Conservation (phyloP, 2,888 invertebrate species). For the Drosophila antonietae region DNA sequence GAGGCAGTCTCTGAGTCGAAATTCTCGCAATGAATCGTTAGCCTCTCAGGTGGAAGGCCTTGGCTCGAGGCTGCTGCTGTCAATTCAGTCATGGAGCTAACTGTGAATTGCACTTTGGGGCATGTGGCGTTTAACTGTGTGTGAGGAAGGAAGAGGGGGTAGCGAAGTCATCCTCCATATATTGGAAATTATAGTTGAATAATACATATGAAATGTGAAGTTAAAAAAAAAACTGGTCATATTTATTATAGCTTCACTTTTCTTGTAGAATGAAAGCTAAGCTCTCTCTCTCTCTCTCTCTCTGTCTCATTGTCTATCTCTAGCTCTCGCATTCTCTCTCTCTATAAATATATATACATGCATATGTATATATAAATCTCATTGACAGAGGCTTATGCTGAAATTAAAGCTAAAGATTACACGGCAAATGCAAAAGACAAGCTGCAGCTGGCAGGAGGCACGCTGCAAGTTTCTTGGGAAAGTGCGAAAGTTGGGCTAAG, state of each 20-base stretch:
- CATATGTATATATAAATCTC: not conserved
- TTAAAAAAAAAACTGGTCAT: too few relatives aligned
- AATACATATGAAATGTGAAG: too few relatives aligned
- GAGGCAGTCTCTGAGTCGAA: not conserved
- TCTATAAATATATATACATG: not conserved
- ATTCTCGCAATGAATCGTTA: not conserved
- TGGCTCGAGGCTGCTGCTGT: not conserved
- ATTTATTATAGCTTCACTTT: too few relatives aligned
- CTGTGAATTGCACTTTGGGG: constrained; percentile 42
- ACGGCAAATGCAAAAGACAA: constrained; percentile 10
- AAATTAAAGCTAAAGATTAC: constrained; percentile 1
- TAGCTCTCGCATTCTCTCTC: not conserved
- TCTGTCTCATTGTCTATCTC: not conserved
- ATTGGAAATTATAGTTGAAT: too few relatives aligned
- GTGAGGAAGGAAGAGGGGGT: not conserved
- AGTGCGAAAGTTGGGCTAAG: constrained; percentile 46
- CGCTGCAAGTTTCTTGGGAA: constrained; percentile 39
- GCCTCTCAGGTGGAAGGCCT: not conserved
- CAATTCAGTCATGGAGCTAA: constrained; percentile 19
- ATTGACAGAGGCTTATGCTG: not conserved
- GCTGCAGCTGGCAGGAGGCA: not conserved
- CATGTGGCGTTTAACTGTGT: constrained; percentile 40
- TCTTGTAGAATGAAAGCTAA: too few relatives aligned
- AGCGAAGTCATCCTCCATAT: too few relatives aligned
- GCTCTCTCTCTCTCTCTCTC: not conserved